Evolutionary conservation across 2,888 invertebrate genomes (phyloP), one percentile per base, ranked within the genome.

Genomic region (Hypomecis punctinalis): DNA sequence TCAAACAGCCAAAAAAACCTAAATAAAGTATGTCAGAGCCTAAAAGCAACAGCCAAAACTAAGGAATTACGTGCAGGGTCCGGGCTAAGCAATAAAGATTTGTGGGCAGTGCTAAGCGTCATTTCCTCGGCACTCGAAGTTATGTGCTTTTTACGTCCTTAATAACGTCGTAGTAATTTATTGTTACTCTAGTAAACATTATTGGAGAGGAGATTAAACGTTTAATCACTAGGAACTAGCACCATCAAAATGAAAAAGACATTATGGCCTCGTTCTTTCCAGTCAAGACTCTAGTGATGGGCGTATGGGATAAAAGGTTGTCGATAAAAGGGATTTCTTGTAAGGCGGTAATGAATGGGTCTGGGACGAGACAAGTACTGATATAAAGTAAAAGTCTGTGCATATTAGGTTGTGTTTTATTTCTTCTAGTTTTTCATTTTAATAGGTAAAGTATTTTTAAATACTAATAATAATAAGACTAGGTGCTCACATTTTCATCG

Each of bases 201-300:
- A 63, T 61, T 66, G 58, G 57, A 45, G 43, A 11, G 53, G 43
- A 64, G 52, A 73, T 75, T 73, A 75, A 74, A 71, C 61, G 56
- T 60, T 70, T 74, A 77, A 77, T 75, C 66, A 70, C 67, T 56
- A 61, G 43, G 61, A 62, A 67, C 68, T 65, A 74, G 74, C 68
- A 65, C 69, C 65, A 73, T 74, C 67, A 73, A 75, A 72, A 65
- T 64, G 69, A 69, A 71, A 72, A 70, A 66, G 69, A 63, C 71
- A 66, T 75, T 76, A 75, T 46, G 60, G 55, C 51, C 65, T 65
- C 53, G 64, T 67, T 72, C 70, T 71, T 68, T 70, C 67, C 64
- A 75, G 69, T 70, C 57, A 67, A 63, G 54, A 49, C 8, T 52
- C 1, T 66, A 61, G 62, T 13, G 64, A 53, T 39, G 62, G 49